These are phyloP conservation scores for Hydrozoanthus tunicans DNA, from an alignment of 64 coral and sea anemone species.

Conservation along the genomic window DNA sequence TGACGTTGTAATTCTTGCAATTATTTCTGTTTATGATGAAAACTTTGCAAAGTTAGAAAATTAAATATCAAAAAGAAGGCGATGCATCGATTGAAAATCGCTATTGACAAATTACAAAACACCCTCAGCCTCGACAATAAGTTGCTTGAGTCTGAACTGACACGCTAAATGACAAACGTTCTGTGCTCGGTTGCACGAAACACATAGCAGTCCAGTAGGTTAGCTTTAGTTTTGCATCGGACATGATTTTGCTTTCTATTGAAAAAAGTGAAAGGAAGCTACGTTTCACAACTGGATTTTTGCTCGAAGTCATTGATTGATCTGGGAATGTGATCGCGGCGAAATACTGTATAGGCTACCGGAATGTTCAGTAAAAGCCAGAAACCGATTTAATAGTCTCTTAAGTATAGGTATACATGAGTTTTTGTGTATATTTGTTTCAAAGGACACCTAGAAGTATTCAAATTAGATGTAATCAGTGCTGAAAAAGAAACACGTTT, in stretches of 20 bases:
- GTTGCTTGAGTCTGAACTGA: too few relatives aligned
- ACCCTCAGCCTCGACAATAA: neutral
- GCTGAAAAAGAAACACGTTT: neutral
- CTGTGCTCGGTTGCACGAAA: neutral
- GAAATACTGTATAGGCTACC: too few relatives aligned
- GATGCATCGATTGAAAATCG: slow-evolving; percentile 6
- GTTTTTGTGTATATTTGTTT: neutral
- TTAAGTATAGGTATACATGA: too few relatives aligned
- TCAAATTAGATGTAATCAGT: neutral
- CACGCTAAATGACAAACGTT: neutral
- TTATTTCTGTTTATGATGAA: neutral
- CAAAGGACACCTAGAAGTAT: neutral
- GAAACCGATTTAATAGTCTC: too few relatives aligned
- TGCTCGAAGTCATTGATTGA: too few relatives aligned
- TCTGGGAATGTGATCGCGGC: too few relatives aligned
- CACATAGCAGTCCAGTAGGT: too few relatives aligned
- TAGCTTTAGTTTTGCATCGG: too few relatives aligned
- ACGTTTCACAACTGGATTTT: too few relatives aligned
- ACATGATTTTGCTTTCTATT: too few relatives aligned
- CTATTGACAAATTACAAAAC: neutral
- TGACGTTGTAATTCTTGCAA: neutral
- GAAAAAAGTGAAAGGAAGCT: too few relatives aligned
- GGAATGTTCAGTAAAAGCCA: too few relatives aligned
- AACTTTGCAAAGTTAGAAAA: neutral
- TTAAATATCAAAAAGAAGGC: neutral